Percentiles rank a stretch among this genome's conserved stretches.
These are phyloP conservation scores for Bombus confusus DNA, from an alignment of 1,140 invertebrate genomes.

Conservation along the genomic window DNA sequence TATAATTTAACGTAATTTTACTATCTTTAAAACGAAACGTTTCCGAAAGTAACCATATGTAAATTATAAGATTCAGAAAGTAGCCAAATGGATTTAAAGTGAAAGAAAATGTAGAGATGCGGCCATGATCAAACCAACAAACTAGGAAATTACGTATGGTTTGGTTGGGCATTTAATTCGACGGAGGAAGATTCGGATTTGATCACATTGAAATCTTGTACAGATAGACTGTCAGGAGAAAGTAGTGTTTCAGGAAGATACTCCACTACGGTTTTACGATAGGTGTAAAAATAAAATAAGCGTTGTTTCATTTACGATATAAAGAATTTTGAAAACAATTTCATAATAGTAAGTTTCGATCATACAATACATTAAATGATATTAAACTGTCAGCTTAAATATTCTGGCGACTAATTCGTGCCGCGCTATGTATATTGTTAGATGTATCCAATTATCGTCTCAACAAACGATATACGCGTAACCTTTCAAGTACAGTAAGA, in stretches of 20 bases:
- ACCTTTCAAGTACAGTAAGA: too few species aligned
- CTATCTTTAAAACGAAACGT: neutral
- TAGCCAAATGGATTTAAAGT: neutral
- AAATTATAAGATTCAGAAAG: neutral
- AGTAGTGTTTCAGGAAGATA: slow-evolving; percentile 50
- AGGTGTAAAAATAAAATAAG: neutral
- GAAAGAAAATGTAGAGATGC: neutral
- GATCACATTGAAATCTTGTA: slow-evolving; percentile 45
- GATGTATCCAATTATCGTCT: too few species aligned
- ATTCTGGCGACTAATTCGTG: too few species aligned
- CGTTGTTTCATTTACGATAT: neutral
- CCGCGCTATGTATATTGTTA: too few species aligned
- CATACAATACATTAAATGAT: neutral
- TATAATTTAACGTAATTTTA: neutral
- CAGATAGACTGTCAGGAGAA: slow-evolving; percentile 50
- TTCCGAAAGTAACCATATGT: neutral
- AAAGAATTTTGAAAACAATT: neutral
- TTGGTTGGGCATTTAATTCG: neutral
- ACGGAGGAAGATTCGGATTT: slow-evolving; percentile 14
- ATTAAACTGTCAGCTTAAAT: too few species aligned
- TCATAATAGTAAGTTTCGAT: neutral
- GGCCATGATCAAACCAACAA: neutral
- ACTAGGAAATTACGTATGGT: neutral
- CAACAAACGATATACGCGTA: too few species aligned
- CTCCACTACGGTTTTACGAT: slow-evolving; percentile 49